Base-by-base conservation (phyloP, 2,888 invertebrate species). In the Spialia ferax region DNA sequence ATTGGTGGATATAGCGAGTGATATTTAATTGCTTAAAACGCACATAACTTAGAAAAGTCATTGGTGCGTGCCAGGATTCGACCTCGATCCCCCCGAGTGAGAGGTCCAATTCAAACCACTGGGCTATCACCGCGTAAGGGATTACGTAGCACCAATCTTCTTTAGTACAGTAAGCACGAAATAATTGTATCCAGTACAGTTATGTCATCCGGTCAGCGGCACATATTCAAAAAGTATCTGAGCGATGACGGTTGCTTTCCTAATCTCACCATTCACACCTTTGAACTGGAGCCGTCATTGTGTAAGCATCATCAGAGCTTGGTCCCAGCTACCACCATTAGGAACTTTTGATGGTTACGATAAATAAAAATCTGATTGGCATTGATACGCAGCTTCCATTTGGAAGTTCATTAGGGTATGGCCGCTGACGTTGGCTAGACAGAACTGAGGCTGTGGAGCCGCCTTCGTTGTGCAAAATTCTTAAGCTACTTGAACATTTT, bases 311-410 rank as follows among this genome's bases (percentile, higher is more conserved):
- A 75, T 72, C 74, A 66, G 57, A 54, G 66, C 59, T 60, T 23
- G 38, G 75, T 71, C 76, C 76, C 73, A 74, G 74, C 78, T 75
- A 80, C 83, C 82, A 83, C 87, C 87, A 91, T 91, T 91, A 91
- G 83, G 78, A 77, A 74, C 83, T 81, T 83, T 86, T 84, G 88
- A 89, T 91, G 85, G 77, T 76, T 78, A 82, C 80, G 90, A 91
- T 92, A 91, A 79, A 77, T 77, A 76, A 77, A 76, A 82, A 86
- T 84, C 87, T 91, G 91, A 93, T 92, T 92, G 92, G 91, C 90
- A 88, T 87, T 87, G 91, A 92, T 91, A 89, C 75, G 75, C 85
- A 83, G 91, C 92, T 93, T 88, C 92, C 90, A 92, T 91, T 91
- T 91, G 85, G 85, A 83, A 87, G 89, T 91, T 93, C 91, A 91